Conservation (phyloP, 2,797 vertebrate genomes). For the Heteromormyrus szaboi region DNA sequence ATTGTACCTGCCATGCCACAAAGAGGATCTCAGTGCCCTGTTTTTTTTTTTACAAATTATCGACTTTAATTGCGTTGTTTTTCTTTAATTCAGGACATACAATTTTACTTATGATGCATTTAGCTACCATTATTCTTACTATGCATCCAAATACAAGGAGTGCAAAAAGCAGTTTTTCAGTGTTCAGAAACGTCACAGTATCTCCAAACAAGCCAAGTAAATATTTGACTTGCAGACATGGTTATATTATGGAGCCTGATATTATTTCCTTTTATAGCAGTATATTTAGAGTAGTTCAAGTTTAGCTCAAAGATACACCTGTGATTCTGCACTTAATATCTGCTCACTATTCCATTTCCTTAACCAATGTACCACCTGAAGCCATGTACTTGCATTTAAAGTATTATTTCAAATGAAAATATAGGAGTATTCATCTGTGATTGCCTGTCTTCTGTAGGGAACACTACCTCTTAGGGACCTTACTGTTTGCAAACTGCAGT, state of each 20-base stretch:
- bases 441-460: slow-evolving; percentile 57
- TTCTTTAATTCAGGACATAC: not conserved
- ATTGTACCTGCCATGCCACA: not conserved
- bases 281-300: not conserved
- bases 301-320: not conserved
- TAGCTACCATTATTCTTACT: not conserved
- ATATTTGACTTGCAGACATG: not conserved
- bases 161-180: not conserved
- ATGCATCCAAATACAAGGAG: not conserved
- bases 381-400: not conserved
- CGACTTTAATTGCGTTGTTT: not conserved
- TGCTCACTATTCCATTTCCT: not conserved
- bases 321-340: not conserved
- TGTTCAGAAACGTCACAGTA: not conserved
- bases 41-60: not conserved
- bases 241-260: not conserved
- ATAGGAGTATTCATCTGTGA: not conserved
- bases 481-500: slow-evolving; percentile 63
- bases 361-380: not conserved
- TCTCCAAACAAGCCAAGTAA: not conserved
- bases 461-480: slow-evolving; percentile 83
- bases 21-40: not conserved
- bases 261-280: not conserved
- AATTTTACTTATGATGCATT: not conserved
- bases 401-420: slow-evolving; percentile 3